Conservation (phyloP, 2,113 vertebrate species). For the Laticauda laticaudata region DNA sequence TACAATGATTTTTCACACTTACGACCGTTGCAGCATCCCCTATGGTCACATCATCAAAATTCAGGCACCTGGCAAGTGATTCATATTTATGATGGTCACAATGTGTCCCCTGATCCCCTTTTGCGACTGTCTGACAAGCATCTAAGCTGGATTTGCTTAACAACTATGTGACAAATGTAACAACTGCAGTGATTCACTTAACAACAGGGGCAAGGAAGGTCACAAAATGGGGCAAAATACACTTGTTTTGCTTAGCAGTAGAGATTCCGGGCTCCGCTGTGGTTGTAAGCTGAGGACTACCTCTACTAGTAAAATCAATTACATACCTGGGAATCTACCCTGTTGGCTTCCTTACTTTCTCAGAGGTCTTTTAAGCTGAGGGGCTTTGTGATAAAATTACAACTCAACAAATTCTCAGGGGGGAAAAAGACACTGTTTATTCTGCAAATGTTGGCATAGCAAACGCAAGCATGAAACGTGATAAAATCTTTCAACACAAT, state of each 20-base stretch:
- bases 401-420: background rate
- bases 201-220: background rate
- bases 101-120: no score
- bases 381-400: background rate
- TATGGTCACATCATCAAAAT: no score
- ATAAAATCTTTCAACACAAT: background rate
- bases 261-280: no score
- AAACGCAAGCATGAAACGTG: background rate
- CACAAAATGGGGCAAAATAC: background rate
- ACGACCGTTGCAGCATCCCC: no score
- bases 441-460: background rate
- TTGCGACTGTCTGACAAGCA: no score
- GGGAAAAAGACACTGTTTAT: background rate
- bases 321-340: background rate
- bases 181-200: background rate
- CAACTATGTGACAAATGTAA: background rate
- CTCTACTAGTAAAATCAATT: background rate
- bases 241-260: background rate
- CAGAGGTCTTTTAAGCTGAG: background rate
- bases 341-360: no score
- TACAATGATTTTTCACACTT: no score
- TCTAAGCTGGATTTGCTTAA: background rate
- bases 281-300: rapidly evolving
- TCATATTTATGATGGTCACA: no score
- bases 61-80: no score